These are phyloP conservation scores for Ophion slaviceki DNA, from an alignment of 2,888 invertebrate species.

Conservation along the genomic window DNA sequence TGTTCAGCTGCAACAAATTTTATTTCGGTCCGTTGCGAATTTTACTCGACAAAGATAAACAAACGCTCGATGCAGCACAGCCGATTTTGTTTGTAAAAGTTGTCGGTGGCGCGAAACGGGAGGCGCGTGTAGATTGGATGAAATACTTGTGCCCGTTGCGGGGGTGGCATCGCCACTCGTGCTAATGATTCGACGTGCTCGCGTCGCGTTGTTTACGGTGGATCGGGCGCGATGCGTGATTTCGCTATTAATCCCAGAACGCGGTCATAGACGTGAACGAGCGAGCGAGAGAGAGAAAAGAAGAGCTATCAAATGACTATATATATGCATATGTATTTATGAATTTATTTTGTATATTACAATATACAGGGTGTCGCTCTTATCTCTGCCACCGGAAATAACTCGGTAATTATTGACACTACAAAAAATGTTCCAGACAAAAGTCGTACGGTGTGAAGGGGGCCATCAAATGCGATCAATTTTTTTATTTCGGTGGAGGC, in stretches of 20 bases:
- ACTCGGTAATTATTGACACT: too few species aligned
- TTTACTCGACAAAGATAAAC: conserved; percentile 13
- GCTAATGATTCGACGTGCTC: conserved; percentile 44
- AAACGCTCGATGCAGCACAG: not conserved
- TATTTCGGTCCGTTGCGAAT: not conserved
- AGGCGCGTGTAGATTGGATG: conserved; percentile 29
- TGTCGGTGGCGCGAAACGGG: not conserved
- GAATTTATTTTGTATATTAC: too few species aligned
- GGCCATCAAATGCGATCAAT: too few species aligned
- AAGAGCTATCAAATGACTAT: not conserved
- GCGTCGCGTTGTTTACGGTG: conserved; percentile 51
- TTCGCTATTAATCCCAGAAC: conserved; percentile 20
- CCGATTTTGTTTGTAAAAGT: conserved; percentile 5
- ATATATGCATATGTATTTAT: too few species aligned
- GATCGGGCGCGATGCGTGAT: conserved; percentile 47
- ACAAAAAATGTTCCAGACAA: too few species aligned
- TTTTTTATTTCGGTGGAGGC: too few species aligned
- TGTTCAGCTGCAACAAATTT: not conserved
- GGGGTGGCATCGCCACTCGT: conserved; percentile 18
- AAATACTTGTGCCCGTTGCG: conserved; percentile 15
- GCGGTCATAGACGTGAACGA: too few species aligned
- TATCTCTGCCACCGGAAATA: too few species aligned
- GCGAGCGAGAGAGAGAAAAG: not conserved
- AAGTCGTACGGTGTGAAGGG: too few species aligned
- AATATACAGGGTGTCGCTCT: too few species aligned